Conservation (phyloP, 2,113 vertebrate genomes). For the Vimba vimba region DNA sequence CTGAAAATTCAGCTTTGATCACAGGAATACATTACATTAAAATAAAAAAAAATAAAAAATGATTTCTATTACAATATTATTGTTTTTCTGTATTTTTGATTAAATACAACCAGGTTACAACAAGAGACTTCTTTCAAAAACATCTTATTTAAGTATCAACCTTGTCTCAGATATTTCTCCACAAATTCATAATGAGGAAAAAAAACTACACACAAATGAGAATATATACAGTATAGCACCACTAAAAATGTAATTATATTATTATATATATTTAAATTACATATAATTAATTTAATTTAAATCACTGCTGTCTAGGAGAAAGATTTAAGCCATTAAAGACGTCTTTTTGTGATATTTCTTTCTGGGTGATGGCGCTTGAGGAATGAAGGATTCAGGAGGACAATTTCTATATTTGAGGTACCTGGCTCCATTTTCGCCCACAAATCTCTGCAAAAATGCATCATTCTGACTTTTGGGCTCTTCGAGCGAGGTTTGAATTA, state of each 20-base stretch:
- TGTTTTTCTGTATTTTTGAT: neutral
- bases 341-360: neutral
- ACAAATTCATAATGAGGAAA: neutral
- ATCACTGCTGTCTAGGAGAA: neutral
- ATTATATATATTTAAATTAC: neutral
- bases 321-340: neutral
- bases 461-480: conserved; percentile 25
- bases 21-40: neutral
- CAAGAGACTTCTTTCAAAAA: too few relatives aligned
- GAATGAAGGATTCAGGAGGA: neutral
- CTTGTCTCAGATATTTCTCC: neutral
- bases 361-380: neutral
- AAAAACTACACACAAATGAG: too few relatives aligned
- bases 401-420: neutral
- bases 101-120: too few relatives aligned
- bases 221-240: too few relatives aligned
- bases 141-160: neutral
- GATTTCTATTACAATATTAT: neutral
- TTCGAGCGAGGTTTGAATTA: conserved; percentile 12
- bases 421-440: neutral
- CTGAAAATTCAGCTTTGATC: neutral
- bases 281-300: conserved; percentile 1
- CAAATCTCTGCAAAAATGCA: conserved; percentile 13
- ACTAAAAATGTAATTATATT: neutral
- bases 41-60: neutral